Conservation (phyloP, 2,888 invertebrate species). For the Amphipyra berbera region DNA sequence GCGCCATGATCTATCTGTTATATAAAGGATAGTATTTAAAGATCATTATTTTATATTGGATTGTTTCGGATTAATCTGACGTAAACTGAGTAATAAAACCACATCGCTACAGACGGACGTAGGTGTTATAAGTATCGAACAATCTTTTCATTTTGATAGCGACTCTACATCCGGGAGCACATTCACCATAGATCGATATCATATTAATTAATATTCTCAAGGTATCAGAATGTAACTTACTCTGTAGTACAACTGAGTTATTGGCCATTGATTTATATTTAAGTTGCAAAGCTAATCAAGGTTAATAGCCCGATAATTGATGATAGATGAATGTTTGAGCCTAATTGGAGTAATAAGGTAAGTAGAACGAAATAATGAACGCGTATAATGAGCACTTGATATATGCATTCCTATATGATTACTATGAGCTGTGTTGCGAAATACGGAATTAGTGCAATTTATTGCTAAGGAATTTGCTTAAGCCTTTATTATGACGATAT, state of each 20-base stretch:
- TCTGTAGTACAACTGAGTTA: constrained; percentile 41
- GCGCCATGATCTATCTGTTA: constrained; percentile 23
- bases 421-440: constrained; percentile 26
- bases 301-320: constrained; percentile 56
- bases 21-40: constrained; percentile 32
- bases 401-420: constrained; percentile 38
- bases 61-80: constrained; percentile 52
- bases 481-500: background rate
- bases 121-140: constrained; percentile 57
- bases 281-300: constrained; percentile 51
- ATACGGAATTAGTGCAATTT: constrained; percentile 36
- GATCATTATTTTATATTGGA: constrained; percentile 55
- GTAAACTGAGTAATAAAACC: constrained; percentile 54
- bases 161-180: constrained; percentile 54
- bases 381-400: constrained; percentile 47
- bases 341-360: constrained; percentile 50
- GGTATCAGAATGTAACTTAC: constrained; percentile 38
- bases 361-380: constrained; percentile 46
- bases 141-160: constrained; percentile 55
- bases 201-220: constrained; percentile 46
- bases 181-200: constrained; percentile 50
- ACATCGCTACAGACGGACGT: constrained; percentile 31
- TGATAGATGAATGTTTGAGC: constrained; percentile 38
- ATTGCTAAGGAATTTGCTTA: constrained; percentile 18
- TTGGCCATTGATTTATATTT: constrained; percentile 46